These are phyloP conservation scores for Aphelinus certus DNA, from an alignment of 1,140 invertebrate species.

Conservation along the genomic window DNA sequence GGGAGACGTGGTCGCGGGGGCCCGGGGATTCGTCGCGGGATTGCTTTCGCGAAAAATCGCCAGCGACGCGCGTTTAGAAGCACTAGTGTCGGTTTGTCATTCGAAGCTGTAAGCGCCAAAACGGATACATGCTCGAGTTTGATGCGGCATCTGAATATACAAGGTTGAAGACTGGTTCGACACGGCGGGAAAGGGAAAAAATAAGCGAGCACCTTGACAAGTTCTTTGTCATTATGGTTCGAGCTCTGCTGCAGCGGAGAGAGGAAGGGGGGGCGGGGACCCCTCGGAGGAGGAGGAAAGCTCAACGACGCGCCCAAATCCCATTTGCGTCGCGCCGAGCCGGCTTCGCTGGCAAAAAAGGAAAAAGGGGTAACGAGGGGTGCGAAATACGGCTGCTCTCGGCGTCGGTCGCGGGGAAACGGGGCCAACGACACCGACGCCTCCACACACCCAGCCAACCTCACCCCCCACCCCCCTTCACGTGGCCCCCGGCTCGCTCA, in stretches of 20 bases:
- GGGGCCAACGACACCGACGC: conserved; percentile 20
- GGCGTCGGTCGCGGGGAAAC: conserved; percentile 6
- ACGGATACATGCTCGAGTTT: too few species aligned
- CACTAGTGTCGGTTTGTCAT: too few species aligned
- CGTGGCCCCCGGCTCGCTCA: too few species aligned
- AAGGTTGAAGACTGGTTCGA: too few species aligned
- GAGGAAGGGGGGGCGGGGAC: neutral
- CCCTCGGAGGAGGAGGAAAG: neutral
- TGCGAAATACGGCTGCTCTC: neutral
- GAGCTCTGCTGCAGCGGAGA: neutral
- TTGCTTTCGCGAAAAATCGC: too few species aligned
- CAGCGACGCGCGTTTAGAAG: too few species aligned
- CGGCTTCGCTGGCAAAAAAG: neutral
- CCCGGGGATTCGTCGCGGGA: neutral
- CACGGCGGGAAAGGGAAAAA: too few species aligned
- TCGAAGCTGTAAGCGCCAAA: too few species aligned
- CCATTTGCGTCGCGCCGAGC: conserved; percentile 37
- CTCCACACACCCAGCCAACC: too few species aligned
- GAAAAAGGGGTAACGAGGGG: neutral
- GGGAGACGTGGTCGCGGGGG: neutral
- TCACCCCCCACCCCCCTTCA: neutral
- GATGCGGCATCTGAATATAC: too few species aligned
- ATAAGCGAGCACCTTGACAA: too few species aligned
- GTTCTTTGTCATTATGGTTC: too few species aligned
- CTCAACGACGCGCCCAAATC: conserved; percentile 9